A percentile compares a stretch with the other conserved stretches of the same genome.
These are phyloP conservation scores for Hormaphis cornu DNA, from an alignment of 1,140 invertebrate genomes.

Conservation along the genomic window DNA sequence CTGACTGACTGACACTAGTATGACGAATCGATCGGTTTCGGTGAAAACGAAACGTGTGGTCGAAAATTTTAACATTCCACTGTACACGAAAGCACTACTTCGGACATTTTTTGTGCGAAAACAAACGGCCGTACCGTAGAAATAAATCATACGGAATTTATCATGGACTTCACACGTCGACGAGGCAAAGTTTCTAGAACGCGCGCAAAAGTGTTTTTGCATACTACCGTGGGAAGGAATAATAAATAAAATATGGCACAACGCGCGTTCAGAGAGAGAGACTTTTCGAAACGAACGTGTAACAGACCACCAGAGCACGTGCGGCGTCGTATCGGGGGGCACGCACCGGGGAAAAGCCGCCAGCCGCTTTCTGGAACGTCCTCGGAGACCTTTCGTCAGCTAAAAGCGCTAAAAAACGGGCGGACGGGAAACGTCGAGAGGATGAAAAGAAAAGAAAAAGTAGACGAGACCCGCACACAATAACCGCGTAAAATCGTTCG, in stretches of 20 bases:
- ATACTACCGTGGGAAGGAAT: background rate
- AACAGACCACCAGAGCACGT: background rate
- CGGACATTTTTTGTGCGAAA: too few species aligned
- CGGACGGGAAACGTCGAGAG: background rate
- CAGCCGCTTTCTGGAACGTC: background rate
- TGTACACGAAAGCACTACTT: too few species aligned
- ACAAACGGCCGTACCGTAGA: background rate
- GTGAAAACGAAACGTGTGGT: too few species aligned
- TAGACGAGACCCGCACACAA: background rate
- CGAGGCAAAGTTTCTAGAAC: background rate
- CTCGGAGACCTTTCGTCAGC: background rate
- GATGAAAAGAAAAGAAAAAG: background rate
- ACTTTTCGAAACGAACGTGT: background rate
- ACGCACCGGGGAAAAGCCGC: background rate
- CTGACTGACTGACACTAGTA: too few species aligned
- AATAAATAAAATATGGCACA: conserved; percentile 17
- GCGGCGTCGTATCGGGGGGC: background rate
- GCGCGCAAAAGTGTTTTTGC: background rate
- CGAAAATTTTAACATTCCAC: too few species aligned
- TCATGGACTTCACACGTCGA: background rate
- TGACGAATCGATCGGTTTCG: too few species aligned
- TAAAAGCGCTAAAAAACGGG: background rate
- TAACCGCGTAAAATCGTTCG: background rate
- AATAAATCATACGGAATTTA: background rate
- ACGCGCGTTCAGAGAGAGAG: background rate